phyloP scores from a whole-genome alignment of 1,140 invertebrate species.

The Diorhabda carinulata region DNA sequence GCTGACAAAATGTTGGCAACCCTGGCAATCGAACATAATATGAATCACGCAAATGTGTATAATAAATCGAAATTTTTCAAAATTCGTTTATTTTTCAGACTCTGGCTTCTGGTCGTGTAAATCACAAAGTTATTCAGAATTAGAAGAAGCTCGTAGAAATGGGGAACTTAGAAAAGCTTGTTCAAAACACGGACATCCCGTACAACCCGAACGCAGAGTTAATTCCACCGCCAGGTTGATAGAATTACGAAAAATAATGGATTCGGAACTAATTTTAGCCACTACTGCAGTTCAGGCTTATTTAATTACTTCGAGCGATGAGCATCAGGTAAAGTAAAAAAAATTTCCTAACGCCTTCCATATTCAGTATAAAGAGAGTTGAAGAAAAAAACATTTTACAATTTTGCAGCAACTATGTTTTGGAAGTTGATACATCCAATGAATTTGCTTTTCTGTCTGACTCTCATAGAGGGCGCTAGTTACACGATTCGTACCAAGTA shows the following conservation, averaged over 20 bases:
- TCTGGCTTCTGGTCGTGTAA: background rate
- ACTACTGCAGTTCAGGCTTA: conserved; percentile 68
- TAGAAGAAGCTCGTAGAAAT: conserved; percentile 22
- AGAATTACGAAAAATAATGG: conserved; percentile 64
- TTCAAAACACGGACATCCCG: conserved; percentile 32
- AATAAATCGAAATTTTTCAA: background rate
- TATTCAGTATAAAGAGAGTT: no score
- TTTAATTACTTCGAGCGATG: conserved; percentile 72
- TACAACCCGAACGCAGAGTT: conserved; percentile 36
- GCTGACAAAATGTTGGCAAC: no score
- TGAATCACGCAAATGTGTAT: background rate
- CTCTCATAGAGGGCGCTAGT: no score
- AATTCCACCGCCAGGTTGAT: conserved; percentile 47
- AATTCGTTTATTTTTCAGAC: conserved; percentile 1
- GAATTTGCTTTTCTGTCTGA: no score
- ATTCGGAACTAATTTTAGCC: conserved; percentile 56
- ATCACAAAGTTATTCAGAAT: background rate
- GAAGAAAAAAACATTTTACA: no score
- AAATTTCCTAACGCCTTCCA: no score
- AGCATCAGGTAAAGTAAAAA: conserved; percentile 61
- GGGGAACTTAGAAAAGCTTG: conserved; percentile 41
- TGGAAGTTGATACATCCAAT: no score
- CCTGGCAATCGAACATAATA: no score
- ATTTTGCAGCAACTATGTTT: no score
- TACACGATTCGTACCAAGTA: no score